Conservation (phyloP, 1,140 invertebrate species). For the Armadillidium nasatum region DNA sequence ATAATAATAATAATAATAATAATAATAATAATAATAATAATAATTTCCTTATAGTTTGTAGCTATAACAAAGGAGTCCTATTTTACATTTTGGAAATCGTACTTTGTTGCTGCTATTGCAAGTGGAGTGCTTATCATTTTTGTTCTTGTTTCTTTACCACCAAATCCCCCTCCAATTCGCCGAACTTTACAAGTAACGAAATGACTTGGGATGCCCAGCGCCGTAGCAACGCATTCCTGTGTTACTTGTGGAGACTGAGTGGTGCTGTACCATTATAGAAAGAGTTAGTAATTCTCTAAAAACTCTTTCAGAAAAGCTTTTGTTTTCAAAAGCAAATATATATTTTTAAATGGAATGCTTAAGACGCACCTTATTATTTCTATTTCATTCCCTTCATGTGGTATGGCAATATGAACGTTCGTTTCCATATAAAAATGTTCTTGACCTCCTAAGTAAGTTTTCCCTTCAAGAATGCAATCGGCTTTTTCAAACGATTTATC, state of each 20-base stretch:
- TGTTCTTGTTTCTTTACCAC: constrained; percentile 83
- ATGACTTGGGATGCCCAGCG: constrained; percentile 68
- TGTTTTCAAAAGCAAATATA: too few species aligned
- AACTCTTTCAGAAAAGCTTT: too few species aligned
- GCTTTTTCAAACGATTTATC: constrained; percentile 46
- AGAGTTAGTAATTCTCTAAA: too few species aligned
- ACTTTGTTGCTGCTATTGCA: constrained; percentile 57
- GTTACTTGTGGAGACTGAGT: constrained; percentile 45
- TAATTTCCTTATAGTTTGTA: not conserved
- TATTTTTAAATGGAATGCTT: not conserved
- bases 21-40: constrained; percentile 5
- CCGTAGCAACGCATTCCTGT: constrained; percentile 63
- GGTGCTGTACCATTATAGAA: too few species aligned
- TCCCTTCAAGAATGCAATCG: constrained; percentile 64
- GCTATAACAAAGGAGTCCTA: not conserved
- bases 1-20: not conserved
- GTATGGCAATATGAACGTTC: constrained; percentile 66
- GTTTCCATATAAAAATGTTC: constrained; percentile 97
- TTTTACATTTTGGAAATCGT: constrained; percentile 17
- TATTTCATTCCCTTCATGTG: constrained; percentile 56
- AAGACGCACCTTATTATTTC: not conserved
- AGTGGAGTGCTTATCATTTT: constrained; percentile 53
- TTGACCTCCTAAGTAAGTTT: constrained; percentile 78
- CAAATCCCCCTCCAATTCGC: constrained; percentile 89
- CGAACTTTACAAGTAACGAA: constrained; percentile 72